phyloP scores from a whole-genome alignment of 2,113 vertebrate species.

The Elachura formosa region DNA sequence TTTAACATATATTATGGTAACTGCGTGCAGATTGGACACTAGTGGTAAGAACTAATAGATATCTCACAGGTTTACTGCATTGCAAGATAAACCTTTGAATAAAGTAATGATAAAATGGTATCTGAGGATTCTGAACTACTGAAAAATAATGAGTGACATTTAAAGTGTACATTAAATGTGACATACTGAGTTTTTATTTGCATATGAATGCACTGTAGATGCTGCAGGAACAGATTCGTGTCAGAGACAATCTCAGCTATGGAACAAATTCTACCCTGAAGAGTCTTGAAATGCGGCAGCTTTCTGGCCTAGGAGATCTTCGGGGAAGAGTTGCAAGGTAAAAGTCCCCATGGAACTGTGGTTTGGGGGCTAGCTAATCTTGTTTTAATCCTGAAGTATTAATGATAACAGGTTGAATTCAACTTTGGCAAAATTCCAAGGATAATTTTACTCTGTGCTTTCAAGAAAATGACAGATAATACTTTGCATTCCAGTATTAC shows the following conservation, averaged over 20 bases:
- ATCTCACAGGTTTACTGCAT: background rate
- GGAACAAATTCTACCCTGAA: conserved; percentile 78
- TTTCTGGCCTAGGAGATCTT: conserved; percentile 77
- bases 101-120: background rate
- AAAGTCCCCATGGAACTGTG: background rate
- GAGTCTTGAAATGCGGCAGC: conserved; percentile 76
- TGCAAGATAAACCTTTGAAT: background rate
- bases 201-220: conserved; percentile 53
- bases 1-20: background rate
- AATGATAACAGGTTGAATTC: background rate
- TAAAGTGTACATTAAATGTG: background rate
- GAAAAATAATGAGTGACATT: conserved; percentile 6
- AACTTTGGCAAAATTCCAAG: conserved; percentile 24
- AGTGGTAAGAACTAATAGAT: background rate
- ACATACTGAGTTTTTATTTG: conserved; percentile 3
- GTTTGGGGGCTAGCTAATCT: background rate
- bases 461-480: background rate
- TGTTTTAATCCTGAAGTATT: background rate
- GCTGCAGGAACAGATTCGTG: conserved; percentile 79
- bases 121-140: background rate
- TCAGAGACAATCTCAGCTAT: conserved; percentile 76
- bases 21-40: background rate
- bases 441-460: background rate
- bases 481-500: background rate
- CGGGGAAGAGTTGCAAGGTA: conserved; percentile 78